Conservation (phyloP, 2,888 invertebrate genomes). For the Habrosyne pyritoides region DNA sequence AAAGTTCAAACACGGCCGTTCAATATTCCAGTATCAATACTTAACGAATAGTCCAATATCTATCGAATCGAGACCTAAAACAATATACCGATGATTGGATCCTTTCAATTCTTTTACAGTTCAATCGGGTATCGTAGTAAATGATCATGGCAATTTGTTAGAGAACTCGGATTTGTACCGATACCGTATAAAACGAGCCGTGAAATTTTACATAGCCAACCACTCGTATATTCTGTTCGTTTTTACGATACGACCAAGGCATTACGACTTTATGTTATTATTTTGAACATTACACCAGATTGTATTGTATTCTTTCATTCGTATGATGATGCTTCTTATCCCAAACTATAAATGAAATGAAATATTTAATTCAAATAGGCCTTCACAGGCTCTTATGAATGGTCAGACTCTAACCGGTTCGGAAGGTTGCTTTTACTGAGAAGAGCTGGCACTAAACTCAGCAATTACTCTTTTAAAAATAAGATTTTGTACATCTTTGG, state of each 20-base stretch:
- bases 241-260: slow-evolving; percentile 4
- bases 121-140: slow-evolving; percentile 17
- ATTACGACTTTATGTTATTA: slow-evolving; percentile 2
- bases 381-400: too few species aligned
- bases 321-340: not conserved
- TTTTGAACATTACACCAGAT: not conserved
- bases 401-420: too few species aligned
- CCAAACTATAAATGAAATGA: too few species aligned
- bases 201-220: slow-evolving; percentile 8
- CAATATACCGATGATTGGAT: slow-evolving; percentile 9
- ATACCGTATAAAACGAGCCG: slow-evolving; percentile 15
- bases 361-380: too few species aligned
- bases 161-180: slow-evolving; percentile 18
- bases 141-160: slow-evolving; percentile 21
- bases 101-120: slow-evolving; percentile 14
- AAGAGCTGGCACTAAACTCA: too few species aligned
- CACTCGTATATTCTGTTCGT: slow-evolving; percentile 4
- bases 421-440: too few species aligned
- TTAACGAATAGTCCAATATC: slow-evolving; percentile 17
- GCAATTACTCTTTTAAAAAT: too few species aligned
- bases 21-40: slow-evolving; percentile 8
- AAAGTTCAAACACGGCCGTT: not conserved
- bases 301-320: not conserved
- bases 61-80: slow-evolving; percentile 4
- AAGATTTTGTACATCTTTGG: too few species aligned